Conservation (phyloP, 2,113 vertebrate species). For the Nerophis lumbriciformis region DNA sequence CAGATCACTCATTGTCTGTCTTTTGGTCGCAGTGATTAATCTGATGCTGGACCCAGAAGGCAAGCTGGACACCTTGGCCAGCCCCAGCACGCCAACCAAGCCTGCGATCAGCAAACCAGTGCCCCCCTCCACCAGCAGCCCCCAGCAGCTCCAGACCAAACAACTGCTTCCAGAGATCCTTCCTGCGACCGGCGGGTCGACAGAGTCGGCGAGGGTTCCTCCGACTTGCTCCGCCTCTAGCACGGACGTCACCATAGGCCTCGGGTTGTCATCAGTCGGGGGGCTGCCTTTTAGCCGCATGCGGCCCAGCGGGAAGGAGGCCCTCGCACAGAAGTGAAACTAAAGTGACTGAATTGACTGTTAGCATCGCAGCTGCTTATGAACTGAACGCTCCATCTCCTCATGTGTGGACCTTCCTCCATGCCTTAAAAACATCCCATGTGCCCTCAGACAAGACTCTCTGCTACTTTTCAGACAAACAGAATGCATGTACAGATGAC, state of each 20-base stretch:
- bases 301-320: slow-evolving; percentile 84
- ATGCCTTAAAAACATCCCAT: slow-evolving; percentile 58
- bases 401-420: slow-evolving; percentile 52
- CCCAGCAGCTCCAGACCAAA: slow-evolving; percentile 55
- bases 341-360: not conserved
- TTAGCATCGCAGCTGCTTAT: slow-evolving; percentile 15
- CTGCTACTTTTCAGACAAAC: slow-evolving; percentile 24
- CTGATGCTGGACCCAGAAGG: slow-evolving; percentile 97
- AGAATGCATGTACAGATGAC: slow-evolving; percentile 38
- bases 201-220: slow-evolving; percentile 52
- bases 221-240: slow-evolving; percentile 41
- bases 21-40: slow-evolving; percentile 80
- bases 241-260: slow-evolving; percentile 72
- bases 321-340: slow-evolving; percentile 80
- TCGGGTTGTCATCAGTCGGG: slow-evolving; percentile 51
- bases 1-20: not conserved
- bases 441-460: not conserved
- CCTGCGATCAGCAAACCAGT: slow-evolving; percentile 35
- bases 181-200: slow-evolving; percentile 43
- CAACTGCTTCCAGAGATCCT: slow-evolving; percentile 51
- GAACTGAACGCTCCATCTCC: slow-evolving; percentile 23
- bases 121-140: slow-evolving; percentile 63
- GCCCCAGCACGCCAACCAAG: slow-evolving; percentile 74
- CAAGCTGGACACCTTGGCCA: slow-evolving; percentile 87
- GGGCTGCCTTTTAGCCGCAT: slow-evolving; percentile 75